Evolutionary conservation across 1,140 invertebrate species (phyloP), one percentile per base, ranked within the genome.

Genomic region (Phymastichus coffea): DNA sequence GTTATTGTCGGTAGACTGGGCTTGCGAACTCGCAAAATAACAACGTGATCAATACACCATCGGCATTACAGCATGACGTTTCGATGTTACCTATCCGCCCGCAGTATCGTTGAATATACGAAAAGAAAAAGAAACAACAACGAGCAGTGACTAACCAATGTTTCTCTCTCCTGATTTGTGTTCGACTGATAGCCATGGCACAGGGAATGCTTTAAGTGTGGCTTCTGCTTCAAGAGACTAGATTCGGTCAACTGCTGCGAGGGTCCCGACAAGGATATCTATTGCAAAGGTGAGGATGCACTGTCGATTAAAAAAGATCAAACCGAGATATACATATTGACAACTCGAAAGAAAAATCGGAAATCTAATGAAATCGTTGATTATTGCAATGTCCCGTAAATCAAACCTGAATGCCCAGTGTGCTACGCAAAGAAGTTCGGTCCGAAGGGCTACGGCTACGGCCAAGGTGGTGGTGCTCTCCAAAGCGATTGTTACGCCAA

Each of bases 171-270:
- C 73, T 77, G 64, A 73, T 64, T 66, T n/a, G n/a, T n/a, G n/a
- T n/a, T n/a, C 66, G 53, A 33, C 28, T 6, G 66, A 61, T 68
- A 79, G 77, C 75, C 68, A 72, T 97, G 92, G 91, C 94, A 97
- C 85, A 94, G 85, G 83, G 90, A 92, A 82, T 97, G 94, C 84
- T 97, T 94, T 88, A 95, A 95, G 82, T 96, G 94, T 84, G 91
- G 84, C 71, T 86, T 87, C 68, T 99, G 97, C 83, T 85, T 85
- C 73, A 98, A 98, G 84, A 86, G 93, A 79, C 86, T 99, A 80
- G 97, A 99, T 82, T 98, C 95, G 59, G 90, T 94, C 66, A 95
- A 92, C 80, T 92, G 92, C 82, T 95, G 93, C 78, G 95, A 98
- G 81, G 92, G 89, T 71, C 91, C 96, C 68, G 95, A 98, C 76